Base-by-base conservation (phyloP, 2,888 invertebrate genomes). In the Aethes cnicana region DNA sequence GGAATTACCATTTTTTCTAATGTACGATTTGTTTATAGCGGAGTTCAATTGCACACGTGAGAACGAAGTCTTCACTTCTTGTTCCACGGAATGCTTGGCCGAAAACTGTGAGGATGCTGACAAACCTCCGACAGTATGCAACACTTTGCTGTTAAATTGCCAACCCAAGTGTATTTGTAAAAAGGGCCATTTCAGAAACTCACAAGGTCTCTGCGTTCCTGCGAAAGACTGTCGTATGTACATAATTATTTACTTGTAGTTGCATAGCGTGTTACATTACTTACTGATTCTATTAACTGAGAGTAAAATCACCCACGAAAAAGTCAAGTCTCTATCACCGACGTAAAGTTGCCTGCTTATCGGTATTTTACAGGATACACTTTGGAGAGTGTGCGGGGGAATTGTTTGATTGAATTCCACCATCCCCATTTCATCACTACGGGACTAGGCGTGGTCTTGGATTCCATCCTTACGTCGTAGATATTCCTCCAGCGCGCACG, bases 111-210 rank as follows among this genome's bases (percentile, higher is more conserved):
- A 28, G 8, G 53, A 55, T 23, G 30, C 26, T 1, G 20, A 53
- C 12, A 41, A 43, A 11, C 50, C 43, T 30, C 46, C 53, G 2
- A 14, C 18, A 7, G 17, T 23, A 0, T 53, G 53, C 42, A 47
- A 55, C 37, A 49, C 53, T n/a, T 43, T 25, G 7, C 23, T 47
- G 14, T 23, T 47, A n/a, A 52, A 56, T 42, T 56, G 56, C 16
- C 33, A 49, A n/a, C 58, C 58, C 23, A 33, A 39, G 7, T 58
- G 58, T 26, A 35, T 53, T 9, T 58, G 58, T 44, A 42, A 39
- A 28, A 47, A 44, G 4, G 47, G 53, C 1, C 33, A 37, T 46
- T 58, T 39, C 18, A 52, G 49, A 36, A 47, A 56, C 36, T 21
- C 20, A 12, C 18, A 53, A 2, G 54, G 54, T 1, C 26, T 53